These are phyloP conservation scores for Stenotaenia linearis DNA, from an alignment of 2,888 invertebrate species.

Conservation along the genomic window DNA sequence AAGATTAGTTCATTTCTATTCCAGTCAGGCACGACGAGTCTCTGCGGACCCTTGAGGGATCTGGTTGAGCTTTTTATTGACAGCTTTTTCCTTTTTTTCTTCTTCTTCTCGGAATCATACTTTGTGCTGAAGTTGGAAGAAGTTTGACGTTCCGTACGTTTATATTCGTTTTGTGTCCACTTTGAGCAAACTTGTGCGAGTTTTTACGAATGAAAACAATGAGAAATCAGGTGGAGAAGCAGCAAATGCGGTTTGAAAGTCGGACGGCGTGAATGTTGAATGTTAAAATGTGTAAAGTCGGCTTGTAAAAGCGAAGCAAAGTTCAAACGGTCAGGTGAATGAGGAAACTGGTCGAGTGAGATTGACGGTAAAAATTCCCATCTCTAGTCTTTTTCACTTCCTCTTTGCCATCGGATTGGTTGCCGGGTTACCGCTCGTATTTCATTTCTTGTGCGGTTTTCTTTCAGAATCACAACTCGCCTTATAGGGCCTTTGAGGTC, in stretches of 20 bases:
- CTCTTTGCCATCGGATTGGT: neutral
- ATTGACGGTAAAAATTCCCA: neutral
- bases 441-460: neutral
- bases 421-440: neutral
- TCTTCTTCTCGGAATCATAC: neutral
- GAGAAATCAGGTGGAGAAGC: neutral
- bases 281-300: neutral
- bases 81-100: neutral
- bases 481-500: neutral
- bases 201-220: neutral
- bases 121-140: neutral
- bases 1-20: conserved; percentile 14
- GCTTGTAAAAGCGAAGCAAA: neutral
- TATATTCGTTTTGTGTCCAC: conserved; percentile 23
- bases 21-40: conserved; percentile 1
- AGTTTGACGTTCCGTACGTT: neutral
- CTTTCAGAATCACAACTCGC: neutral
- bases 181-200: neutral
- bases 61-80: neutral
- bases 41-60: neutral
- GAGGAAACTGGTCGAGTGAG: neutral
- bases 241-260: neutral
- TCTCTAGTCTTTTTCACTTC: neutral
- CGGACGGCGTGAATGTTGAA: neutral
- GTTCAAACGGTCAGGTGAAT: neutral